Evolutionary conservation across 2,888 invertebrate genomes (phyloP), one percentile per base, ranked within the genome.

Genomic region (Spodoptera picta): DNA sequence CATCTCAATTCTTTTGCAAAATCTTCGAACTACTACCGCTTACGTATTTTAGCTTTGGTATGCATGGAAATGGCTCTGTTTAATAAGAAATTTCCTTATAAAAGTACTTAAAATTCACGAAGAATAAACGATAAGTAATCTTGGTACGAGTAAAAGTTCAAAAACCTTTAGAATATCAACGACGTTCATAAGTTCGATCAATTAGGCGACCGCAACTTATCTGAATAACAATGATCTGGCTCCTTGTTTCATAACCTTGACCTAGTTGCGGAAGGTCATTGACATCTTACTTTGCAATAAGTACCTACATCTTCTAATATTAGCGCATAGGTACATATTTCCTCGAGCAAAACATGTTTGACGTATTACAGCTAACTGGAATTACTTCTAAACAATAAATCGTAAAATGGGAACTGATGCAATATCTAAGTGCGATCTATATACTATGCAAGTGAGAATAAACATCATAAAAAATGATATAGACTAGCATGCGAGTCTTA

Each of bases 211-310:
- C 61, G 24, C 45, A n/a, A 65, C 52, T 60, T 50, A 65, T 57
- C 54, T 27, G 65, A 77, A 78, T 76, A 79, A 65, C 63, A 78
- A 75, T 74, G 67, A 51, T 55, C 48, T 61, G 55, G 61, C 49
- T 41, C 60, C 63, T 59, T 51, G 52, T 65, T 49, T 23, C 27
- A 44, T 72, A 72, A 65, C 83, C 83, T 85, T 85, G 85, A 85
- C 83, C 83, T 69, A 68, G 5, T 75, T 75, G 43, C n/a, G 56
- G 55, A 73, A 75, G 83, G 82, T 83, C 80, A 64, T 74, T 84
- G 79, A 80, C 85, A 68, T 64, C 49, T 36, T 36, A 24, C 19
- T 49, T 56, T 23, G 12, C 14, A 60, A 60, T 54, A 48, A 70
- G 55, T 49, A 44, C 27, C 42, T 23, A 46, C 51, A 53, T 45